These are phyloP conservation scores for Ailuropoda melanoleuca DNA, from an alignment of 2,113 vertebrate genomes.

Conservation along the genomic window DNA sequence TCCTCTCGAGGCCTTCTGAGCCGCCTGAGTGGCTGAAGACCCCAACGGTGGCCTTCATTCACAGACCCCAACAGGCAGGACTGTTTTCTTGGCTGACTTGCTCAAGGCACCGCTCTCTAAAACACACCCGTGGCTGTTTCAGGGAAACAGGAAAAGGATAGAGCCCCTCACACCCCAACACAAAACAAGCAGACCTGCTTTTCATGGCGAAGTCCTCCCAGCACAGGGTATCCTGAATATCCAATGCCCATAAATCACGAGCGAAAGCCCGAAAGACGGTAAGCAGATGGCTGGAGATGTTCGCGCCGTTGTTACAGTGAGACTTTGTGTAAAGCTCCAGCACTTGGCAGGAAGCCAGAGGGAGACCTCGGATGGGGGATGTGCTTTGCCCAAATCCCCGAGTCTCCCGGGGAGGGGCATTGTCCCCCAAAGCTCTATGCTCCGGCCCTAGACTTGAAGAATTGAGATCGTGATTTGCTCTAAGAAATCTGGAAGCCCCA, in stretches of 20 bases:
- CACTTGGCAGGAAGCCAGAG: constrained; percentile 59
- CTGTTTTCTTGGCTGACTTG: constrained; percentile 64
- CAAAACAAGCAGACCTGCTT: constrained; percentile 78
- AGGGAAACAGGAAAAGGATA: constrained; percentile 65
- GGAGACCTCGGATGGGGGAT: constrained; percentile 42
- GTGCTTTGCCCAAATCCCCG: constrained; percentile 50
- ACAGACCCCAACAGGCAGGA: constrained; percentile 31
- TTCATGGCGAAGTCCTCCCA: constrained; percentile 51
- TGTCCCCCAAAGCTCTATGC: fast-evolving
- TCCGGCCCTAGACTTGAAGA: not conserved
- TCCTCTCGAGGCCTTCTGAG: not conserved
- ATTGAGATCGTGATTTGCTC: not conserved
- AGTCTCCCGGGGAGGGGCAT: fast-evolving
- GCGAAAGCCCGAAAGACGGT: constrained; percentile 71
- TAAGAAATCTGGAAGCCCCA: not conserved
- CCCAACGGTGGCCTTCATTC: not conserved
- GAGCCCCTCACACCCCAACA: not conserved
- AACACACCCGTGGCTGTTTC: constrained; percentile 61
- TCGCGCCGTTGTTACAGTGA: constrained; percentile 67
- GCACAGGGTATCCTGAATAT: constrained; percentile 49
- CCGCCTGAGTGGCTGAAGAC: not conserved
- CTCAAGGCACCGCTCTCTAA: constrained; percentile 71
- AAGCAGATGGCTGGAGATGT: constrained; percentile 75
- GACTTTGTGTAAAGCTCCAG: constrained; percentile 63
- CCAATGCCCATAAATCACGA: constrained; percentile 78